Evolutionary conservation across 2,888 invertebrate species (phyloP).

Genomic region (Oscheius sp.): DNA sequence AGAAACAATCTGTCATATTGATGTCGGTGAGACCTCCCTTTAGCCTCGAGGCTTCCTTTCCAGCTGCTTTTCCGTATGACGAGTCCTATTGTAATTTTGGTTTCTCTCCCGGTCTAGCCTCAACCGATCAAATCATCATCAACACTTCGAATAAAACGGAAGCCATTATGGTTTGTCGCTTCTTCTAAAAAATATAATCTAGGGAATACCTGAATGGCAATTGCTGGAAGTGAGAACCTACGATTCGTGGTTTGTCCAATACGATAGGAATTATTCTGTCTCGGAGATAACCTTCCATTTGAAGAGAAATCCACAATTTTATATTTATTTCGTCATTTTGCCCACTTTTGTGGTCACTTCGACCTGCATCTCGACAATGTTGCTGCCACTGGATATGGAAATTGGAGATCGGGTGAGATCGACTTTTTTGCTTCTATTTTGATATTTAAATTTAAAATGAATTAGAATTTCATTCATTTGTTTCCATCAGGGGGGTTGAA

Average conservation of each 20-base stretch:
- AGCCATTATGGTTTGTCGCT: background rate
- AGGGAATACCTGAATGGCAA: slow-evolving; percentile 16
- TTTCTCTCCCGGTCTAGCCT: background rate
- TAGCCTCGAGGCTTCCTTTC: too few species aligned
- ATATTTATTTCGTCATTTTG: slow-evolving; percentile 4
- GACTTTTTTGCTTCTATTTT: background rate
- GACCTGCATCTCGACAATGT: slow-evolving; percentile 9
- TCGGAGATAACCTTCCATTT: background rate
- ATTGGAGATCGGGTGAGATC: background rate
- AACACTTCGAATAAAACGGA: background rate
- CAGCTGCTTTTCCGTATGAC: slow-evolving; percentile 11
- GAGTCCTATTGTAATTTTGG: slow-evolving; percentile 12
- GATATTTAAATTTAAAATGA: too few species aligned
- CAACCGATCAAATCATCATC: background rate
- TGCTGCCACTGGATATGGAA: slow-evolving; percentile 4
- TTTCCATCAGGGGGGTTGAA: too few species aligned
- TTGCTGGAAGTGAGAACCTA: background rate
- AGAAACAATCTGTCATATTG: background rate
- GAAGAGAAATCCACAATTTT: slow-evolving; percentile 18
- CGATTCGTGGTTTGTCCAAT: background rate
- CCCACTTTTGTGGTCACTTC: slow-evolving; percentile 9
- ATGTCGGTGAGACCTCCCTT: slow-evolving; percentile 10
- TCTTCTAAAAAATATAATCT: background rate
- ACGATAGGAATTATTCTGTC: background rate
- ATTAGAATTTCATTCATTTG: background rate